phyloP scores from a whole-genome alignment of 2,113 vertebrate species.

The Genyomyrus donnyi region DNA sequence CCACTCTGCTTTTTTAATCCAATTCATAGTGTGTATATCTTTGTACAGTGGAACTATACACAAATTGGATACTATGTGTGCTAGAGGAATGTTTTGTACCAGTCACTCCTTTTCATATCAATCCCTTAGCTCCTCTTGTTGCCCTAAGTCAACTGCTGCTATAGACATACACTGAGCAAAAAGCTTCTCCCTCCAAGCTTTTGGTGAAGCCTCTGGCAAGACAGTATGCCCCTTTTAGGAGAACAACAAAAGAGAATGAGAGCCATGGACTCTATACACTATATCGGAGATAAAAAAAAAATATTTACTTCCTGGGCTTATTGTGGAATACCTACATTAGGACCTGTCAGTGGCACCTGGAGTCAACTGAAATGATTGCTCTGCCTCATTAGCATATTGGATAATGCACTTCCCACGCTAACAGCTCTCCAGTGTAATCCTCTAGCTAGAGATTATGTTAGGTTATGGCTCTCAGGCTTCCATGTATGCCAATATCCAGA shows the following conservation, averaged over 20 bases:
- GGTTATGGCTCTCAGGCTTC: background rate
- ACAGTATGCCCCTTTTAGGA: background rate
- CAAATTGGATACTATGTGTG: background rate
- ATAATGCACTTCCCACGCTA: background rate
- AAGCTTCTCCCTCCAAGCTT: background rate
- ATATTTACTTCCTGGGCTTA: background rate
- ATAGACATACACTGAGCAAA: background rate
- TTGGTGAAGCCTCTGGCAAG: background rate
- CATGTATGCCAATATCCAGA: background rate
- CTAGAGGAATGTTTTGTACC: background rate
- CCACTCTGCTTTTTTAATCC: background rate
- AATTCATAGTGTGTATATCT: background rate
- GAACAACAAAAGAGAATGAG: background rate
- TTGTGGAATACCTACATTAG: background rate
- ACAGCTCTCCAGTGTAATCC: background rate
- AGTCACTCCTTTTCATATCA: background rate
- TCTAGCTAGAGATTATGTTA: background rate
- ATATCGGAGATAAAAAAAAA: background rate
- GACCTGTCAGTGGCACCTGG: background rate
- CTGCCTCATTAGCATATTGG: background rate
- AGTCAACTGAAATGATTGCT: background rate
- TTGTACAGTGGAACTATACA: background rate
- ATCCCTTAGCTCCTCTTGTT: background rate
- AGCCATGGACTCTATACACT: background rate
- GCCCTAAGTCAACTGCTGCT: background rate